Percentiles rank a stretch among this genome's conserved stretches.
These are phyloP conservation scores for Brachionus angularis DNA, from an alignment of 1,140 invertebrate species.

Conservation along the genomic window DNA sequence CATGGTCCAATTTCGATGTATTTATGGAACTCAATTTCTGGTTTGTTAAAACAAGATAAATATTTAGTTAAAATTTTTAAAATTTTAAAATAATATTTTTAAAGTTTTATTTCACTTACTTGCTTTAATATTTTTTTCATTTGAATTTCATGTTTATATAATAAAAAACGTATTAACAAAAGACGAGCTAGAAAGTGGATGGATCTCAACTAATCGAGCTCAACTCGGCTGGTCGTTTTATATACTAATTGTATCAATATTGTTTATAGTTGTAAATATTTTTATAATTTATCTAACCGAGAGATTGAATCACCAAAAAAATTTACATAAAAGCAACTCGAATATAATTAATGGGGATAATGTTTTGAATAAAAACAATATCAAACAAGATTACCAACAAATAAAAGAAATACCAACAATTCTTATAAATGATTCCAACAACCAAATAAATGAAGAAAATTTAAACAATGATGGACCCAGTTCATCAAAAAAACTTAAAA, in stretches of 20 bases:
- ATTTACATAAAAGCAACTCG: too few species aligned
- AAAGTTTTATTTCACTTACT: background rate
- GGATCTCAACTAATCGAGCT: background rate
- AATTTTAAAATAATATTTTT: too few species aligned
- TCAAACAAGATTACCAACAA: slow-evolving; percentile 13
- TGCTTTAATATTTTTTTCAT: background rate
- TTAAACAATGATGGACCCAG: background rate
- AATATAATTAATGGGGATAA: too few species aligned
- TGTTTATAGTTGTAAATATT: background rate
- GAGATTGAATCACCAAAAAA: too few species aligned
- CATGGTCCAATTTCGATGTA: slow-evolving; percentile 25
- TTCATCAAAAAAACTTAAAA: slow-evolving; percentile 4
- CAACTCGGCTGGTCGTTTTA: slow-evolving; percentile 20
- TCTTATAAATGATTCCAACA: background rate
- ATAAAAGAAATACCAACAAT: slow-evolving; percentile 10
- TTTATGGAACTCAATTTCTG: slow-evolving; percentile 1
- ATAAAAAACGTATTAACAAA: slow-evolving; percentile 14
- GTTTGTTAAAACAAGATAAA: background rate
- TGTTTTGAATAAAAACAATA: slow-evolving; percentile 17
- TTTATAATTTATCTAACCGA: slow-evolving; percentile 2
- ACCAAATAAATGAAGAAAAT: too few species aligned
- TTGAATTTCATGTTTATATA: slow-evolving; percentile 28
- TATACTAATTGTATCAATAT: background rate
- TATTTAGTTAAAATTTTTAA: too few species aligned
- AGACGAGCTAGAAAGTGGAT: slow-evolving; percentile 7